Percentiles rank a stretch among this genome's conserved stretches.
Conservation (phyloP, 1,140 invertebrate genomes). For the Drosophila fuyamai region DNA sequence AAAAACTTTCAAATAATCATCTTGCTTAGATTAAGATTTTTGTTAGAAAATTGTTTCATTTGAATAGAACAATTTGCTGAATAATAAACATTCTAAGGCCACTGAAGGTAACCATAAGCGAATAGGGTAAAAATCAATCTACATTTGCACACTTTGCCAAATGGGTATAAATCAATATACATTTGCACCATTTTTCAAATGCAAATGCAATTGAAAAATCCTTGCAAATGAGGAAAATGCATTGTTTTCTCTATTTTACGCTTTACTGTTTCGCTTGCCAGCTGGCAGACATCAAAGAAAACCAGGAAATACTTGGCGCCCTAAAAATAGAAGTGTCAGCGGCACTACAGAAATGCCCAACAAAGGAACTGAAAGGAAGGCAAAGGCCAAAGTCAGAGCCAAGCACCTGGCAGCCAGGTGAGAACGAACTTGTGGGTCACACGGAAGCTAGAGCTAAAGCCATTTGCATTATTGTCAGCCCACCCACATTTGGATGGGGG, state of each 20-base stretch:
- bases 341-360: conserved; percentile 45
- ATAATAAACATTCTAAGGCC: too few relatives aligned
- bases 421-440: conserved; percentile 43
- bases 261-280: conserved; percentile 5
- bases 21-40: too few relatives aligned
- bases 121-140: conserved; percentile 1
- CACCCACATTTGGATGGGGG: conserved; percentile 17
- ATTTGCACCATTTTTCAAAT: conserved; percentile 24
- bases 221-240: conserved; percentile 14
- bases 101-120: background rate
- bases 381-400: conserved; percentile 22
- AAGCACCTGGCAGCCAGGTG: conserved; percentile 27
- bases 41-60: too few relatives aligned
- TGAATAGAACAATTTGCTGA: too few relatives aligned
- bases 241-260: background rate
- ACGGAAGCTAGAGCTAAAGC: conserved; percentile 70
- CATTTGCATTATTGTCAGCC: conserved; percentile 75
- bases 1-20: too few relatives aligned
- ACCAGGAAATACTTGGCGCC: conserved; percentile 18
- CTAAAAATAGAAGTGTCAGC: conserved; percentile 67
- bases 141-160: conserved; percentile 15
- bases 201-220: conserved; percentile 29
- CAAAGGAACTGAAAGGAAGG: conserved; percentile 24
- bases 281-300: conserved; percentile 42
- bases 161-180: conserved; percentile 14